A percentile compares a stretch with the other conserved stretches of the same genome.
Evolutionary conservation across 2,888 invertebrate genomes (phyloP).

Genomic region (Pollenia angustigena): DNA sequence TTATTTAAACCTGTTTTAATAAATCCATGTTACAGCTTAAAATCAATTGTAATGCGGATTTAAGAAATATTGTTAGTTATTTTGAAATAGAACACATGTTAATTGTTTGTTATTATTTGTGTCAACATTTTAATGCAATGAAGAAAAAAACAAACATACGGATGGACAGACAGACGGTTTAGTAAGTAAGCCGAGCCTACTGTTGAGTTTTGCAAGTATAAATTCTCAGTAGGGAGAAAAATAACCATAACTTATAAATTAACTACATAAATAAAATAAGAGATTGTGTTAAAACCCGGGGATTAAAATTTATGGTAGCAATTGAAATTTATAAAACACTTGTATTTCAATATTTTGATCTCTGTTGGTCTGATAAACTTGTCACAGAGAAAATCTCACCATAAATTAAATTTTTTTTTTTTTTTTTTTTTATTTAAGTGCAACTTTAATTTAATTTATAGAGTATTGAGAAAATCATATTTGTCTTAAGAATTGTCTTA

Average conservation of each 20-base stretch:
- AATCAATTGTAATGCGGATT: conserved; percentile 19
- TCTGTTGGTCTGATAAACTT: conserved; percentile 54
- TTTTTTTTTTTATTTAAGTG: background rate
- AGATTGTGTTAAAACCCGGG: background rate
- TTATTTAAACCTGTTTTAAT: conserved; percentile 10
- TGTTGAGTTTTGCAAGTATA: background rate
- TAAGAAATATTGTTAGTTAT: conserved; percentile 8
- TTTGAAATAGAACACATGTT: conserved; percentile 47
- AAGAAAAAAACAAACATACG: background rate
- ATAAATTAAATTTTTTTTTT: background rate
- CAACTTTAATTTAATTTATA: conserved; percentile 21
- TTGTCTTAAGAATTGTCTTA: conserved; percentile 36
- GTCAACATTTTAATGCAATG: conserved; percentile 41
- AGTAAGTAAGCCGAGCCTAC: conserved; percentile 29
- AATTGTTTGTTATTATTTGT: conserved; percentile 48
- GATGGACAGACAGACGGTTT: background rate
- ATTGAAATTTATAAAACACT: conserved; percentile 37
- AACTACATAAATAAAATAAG: background rate
- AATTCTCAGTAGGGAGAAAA: background rate
- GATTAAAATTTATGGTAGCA: background rate
- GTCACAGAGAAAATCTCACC: conserved; percentile 51
- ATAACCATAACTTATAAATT: conserved; percentile 25
- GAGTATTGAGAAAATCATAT: conserved; percentile 2
- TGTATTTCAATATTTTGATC: conserved; percentile 40
- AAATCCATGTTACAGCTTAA: too few species aligned